Evolutionary conservation across 92 coral and sea anemone species (phyloP).

Genomic region (Epizoanthus stellaris): DNA sequence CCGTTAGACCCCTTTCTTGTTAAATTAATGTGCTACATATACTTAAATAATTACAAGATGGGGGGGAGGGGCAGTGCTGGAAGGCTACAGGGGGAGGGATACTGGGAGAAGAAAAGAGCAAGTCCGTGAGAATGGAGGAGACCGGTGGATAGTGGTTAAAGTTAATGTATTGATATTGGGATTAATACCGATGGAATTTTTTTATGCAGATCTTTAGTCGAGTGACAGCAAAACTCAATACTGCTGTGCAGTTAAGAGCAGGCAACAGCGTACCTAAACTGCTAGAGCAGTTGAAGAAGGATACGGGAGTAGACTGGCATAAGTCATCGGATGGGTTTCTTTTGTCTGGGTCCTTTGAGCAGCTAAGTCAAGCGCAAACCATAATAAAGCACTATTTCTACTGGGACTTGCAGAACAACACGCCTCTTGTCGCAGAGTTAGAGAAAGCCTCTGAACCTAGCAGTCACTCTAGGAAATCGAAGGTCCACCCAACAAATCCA

Average conservation of each 20-base stretch:
- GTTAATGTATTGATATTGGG: neutral
- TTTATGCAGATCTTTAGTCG: conserved; percentile 19
- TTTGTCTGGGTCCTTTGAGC: conserved; percentile 30
- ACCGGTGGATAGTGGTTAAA: neutral
- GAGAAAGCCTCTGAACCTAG: neutral
- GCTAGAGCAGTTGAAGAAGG: conserved; percentile 10
- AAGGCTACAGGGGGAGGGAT: too few species aligned
- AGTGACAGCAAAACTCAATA: conserved; percentile 28
- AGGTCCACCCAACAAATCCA: neutral
- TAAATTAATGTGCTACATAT: too few species aligned
- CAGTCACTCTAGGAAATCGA: neutral
- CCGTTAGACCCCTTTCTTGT: too few species aligned
- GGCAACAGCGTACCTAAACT: neutral
- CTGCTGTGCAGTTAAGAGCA: neutral
- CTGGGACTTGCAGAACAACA: neutral
- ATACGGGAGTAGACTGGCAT: conserved; percentile 20
- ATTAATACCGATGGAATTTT: neutral
- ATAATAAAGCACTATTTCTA: neutral
- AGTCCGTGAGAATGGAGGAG: neutral
- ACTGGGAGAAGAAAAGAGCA: too few species aligned
- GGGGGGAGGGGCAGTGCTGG: too few species aligned
- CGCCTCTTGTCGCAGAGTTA: neutral
- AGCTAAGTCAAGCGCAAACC: conserved; percentile 9
- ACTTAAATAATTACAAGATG: too few species aligned
- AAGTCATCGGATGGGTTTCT: conserved; percentile 33